Evolutionary conservation across 2,888 invertebrate species (phyloP).

Genomic region (Hyposoter didymator): DNA sequence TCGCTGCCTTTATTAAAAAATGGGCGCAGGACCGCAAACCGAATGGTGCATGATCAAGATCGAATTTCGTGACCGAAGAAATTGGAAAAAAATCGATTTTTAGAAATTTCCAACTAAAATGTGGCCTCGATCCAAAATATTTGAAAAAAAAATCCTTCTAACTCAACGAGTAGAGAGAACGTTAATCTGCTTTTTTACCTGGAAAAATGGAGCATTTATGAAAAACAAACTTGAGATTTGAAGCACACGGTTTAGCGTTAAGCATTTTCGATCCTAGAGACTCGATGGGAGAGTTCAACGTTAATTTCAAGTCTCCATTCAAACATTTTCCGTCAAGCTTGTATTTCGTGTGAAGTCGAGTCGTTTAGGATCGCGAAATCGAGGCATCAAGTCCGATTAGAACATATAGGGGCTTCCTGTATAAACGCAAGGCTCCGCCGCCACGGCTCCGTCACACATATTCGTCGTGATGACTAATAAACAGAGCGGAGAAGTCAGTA

Average conservation of each 20-base stretch:
- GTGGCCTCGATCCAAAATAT: neutral
- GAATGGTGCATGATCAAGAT: no score
- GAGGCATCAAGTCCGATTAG: slow-evolving; percentile 53
- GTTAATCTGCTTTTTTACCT: neutral
- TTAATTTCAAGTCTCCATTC: neutral
- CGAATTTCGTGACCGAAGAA: neutral
- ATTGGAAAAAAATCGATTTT: neutral
- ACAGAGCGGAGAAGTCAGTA: slow-evolving; percentile 36
- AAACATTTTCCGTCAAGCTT: slow-evolving; percentile 13
- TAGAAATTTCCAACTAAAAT: no score
- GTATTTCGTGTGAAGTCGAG: neutral
- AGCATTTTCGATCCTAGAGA: neutral
- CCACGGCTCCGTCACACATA: slow-evolving; percentile 42
- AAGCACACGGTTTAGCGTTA: neutral
- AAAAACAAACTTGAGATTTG: neutral
- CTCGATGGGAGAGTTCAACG: neutral
- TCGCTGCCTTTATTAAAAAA: neutral
- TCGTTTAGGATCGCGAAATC: slow-evolving; percentile 53
- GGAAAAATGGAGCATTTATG: neutral
- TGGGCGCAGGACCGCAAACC: no score
- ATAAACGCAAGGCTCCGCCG: slow-evolving; percentile 10
- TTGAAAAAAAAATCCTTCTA: no score
- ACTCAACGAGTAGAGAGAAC: neutral
- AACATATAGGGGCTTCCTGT: slow-evolving; percentile 70
- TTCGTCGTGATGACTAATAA: slow-evolving; percentile 58